Base-by-base conservation (phyloP, 2,113 vertebrate genomes). In the Verasper variegatus region DNA sequence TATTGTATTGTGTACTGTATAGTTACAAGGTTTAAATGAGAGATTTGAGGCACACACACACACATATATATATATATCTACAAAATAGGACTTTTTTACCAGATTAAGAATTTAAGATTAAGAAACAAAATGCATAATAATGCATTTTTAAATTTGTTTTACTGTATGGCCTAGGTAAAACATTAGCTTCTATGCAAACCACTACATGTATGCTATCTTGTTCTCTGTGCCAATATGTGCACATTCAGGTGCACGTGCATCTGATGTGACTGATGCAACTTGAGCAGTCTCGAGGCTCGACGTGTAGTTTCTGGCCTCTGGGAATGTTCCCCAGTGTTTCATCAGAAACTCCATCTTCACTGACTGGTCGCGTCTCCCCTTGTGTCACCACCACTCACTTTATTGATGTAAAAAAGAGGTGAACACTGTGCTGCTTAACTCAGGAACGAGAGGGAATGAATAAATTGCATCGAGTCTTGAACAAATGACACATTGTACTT, bases 301-400 rank as follows among this genome's bases (percentile, higher is more conserved):
- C 56, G 8, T 63, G 81, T 67, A 80, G 45, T 47, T 60, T 66
- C 1, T 76, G 61, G 67, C 90, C 89, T 81, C 55, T 76, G 91
- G 85, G 88, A 87, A 51, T 75, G 21, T 66, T 56, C 65, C 71
- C n/a, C 65, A 2, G 40, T 57, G 81, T 93, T 94, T 93, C 89
- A 91, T 92, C 88, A 90, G 78, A 84, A 66, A 45, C 20, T 23
- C 17, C 55, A 76, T 89, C 90, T 89, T 87, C 35, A 81, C 85
- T 88, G 90, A 92, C 82, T 76, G 42, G 71, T 79, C 84, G 80
- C 74, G 62, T 64, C 17, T 18, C 57, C 77, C 65, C 74, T 56
- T 13, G 21, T 78, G 73, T 89, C 86, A 80, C 77, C 86, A 78
- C 77, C 67, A 17, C 26, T 73, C 70, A 60, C 58, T 65, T 71